Percentiles rank a stretch among this genome's conserved stretches.
Conservation (phyloP, 2,888 invertebrate genomes). For the Merodon equestris region DNA sequence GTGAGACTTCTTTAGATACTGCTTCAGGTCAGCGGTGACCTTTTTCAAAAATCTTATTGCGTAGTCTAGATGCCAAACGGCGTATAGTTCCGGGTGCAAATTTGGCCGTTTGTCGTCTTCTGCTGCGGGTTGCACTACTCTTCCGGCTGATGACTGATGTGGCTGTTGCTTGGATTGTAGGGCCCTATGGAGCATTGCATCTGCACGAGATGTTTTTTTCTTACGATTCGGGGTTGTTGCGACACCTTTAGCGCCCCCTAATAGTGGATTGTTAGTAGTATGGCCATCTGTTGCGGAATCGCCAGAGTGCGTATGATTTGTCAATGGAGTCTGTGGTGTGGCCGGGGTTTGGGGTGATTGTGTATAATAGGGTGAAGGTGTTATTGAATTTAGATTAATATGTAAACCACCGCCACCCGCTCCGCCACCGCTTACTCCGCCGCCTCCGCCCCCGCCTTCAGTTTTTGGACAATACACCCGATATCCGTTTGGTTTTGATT, state of each 20-base stretch:
- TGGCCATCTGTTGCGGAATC: slow-evolving; percentile 63
- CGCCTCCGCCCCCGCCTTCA: background rate
- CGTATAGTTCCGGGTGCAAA: slow-evolving; percentile 75
- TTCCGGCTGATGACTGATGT: slow-evolving; percentile 43
- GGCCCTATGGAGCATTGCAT: slow-evolving; percentile 90
- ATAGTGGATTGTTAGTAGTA: slow-evolving; percentile 38
- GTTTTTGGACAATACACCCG: slow-evolving; percentile 56
- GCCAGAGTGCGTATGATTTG: slow-evolving; percentile 59
- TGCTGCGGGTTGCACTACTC: slow-evolving; percentile 15
- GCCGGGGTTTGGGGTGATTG: slow-evolving; percentile 72
- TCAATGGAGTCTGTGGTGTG: slow-evolving; percentile 74
- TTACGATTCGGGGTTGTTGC: slow-evolving; percentile 58
- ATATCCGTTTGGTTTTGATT: slow-evolving; percentile 48
- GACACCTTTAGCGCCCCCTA: slow-evolving; percentile 40
- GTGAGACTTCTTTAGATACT: slow-evolving; percentile 70
- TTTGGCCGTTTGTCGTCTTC: slow-evolving; percentile 53
- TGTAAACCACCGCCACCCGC: slow-evolving; percentile 45
- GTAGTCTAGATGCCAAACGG: slow-evolving; percentile 81
- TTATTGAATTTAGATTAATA: slow-evolving; percentile 43
- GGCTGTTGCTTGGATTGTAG: slow-evolving; percentile 70
- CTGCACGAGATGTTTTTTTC: slow-evolving; percentile 81
- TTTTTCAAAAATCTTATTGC: slow-evolving; percentile 84
- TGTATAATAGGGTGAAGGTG: slow-evolving; percentile 58
- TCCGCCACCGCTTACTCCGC: slow-evolving; percentile 53
- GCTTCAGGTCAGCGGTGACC: slow-evolving; percentile 78